Base-by-base conservation (phyloP, 1,140 invertebrate genomes). In the Lasaia peninsularis region DNA sequence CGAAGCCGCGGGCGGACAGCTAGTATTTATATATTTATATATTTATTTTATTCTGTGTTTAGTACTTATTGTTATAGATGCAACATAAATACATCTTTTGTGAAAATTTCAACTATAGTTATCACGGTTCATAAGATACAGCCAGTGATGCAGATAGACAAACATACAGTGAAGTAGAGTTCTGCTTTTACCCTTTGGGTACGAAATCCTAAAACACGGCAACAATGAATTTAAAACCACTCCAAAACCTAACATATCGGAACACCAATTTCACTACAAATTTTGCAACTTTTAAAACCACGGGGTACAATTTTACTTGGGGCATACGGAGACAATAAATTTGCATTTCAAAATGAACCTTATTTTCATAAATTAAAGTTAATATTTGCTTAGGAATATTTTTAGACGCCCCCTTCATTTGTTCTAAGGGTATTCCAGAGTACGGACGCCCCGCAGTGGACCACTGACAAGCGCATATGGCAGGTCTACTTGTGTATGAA, bases 281-380 rank as follows among this genome's bases (percentile, higher is more conserved):
- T 72, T 74, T 72, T 58, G 58, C 62, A 63, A 73, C 63, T 67
- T 65, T 67, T 52, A 67, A 64, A 77, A 73, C 78, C 63, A 56
- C 75, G 67, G 78, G 78, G 69, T 57, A 69, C 71, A 67, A 70
- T 75, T 53, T 52, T 60, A 44, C 34, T n/a, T 21, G n/a, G 37
- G 14, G 24, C 28, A 24, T n/a, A 34, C 33, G 21, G 34, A 11
- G 24, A 21, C 21, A 54, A 28, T 54, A n/a, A 33, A 18, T 28
- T 7, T 11, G 11, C 28, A 56, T 32, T 10, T 3, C 4, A 6
- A 37, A 37, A 40, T 54, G 5, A 31, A 40, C 35, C 34, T 54
- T 54, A 28, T 14, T 21, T 10, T 1, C 9, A 6, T n/a, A n/a
- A n/a, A 2, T 9, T 1, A 55, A 24, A 7, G 35, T 32, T 44